These are phyloP conservation scores for Charina bottae DNA, from an alignment of 2,113 vertebrate genomes.

Conservation along the genomic window DNA sequence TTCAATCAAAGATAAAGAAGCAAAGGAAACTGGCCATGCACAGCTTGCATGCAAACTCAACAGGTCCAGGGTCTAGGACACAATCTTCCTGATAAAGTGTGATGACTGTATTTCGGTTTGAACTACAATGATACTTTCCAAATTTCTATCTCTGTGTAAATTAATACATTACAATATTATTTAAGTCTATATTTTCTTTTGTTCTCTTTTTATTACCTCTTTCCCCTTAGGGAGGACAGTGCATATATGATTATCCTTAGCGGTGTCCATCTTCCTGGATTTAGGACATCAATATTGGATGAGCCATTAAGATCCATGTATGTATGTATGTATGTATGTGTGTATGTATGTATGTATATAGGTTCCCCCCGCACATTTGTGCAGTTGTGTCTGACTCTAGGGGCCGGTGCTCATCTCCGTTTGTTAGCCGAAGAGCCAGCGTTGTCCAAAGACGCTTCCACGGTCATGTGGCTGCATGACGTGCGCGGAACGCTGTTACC, in stretches of 20 bases:
- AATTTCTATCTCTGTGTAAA: not conserved
- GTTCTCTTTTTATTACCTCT: not conserved
- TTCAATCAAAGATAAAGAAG: not conserved
- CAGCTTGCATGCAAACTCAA: not conserved
- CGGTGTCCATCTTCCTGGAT: not conserved
- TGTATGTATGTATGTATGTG: not conserved
- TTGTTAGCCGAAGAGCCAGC: no score
- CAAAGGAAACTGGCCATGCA: not conserved
- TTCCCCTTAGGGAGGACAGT: not conserved
- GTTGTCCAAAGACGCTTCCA: no score
- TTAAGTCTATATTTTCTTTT: not conserved
- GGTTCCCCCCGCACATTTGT: no score
- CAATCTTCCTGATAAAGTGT: not conserved
- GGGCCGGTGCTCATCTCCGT: no score
- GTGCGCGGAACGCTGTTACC: no score
- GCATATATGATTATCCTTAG: not conserved
- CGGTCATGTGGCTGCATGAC: no score
- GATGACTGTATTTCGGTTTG: not conserved
- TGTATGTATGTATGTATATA: not conserved
- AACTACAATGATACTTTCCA: not conserved
- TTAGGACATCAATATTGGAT: not conserved
- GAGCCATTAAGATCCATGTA: not conserved
- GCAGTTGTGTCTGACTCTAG: no score
- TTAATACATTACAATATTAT: not conserved
- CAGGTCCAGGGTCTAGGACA: not conserved